Evolutionary conservation across 2,113 vertebrate genomes (phyloP), one percentile per base, ranked within the genome.

Genomic region (Fulmarus glacialis): DNA sequence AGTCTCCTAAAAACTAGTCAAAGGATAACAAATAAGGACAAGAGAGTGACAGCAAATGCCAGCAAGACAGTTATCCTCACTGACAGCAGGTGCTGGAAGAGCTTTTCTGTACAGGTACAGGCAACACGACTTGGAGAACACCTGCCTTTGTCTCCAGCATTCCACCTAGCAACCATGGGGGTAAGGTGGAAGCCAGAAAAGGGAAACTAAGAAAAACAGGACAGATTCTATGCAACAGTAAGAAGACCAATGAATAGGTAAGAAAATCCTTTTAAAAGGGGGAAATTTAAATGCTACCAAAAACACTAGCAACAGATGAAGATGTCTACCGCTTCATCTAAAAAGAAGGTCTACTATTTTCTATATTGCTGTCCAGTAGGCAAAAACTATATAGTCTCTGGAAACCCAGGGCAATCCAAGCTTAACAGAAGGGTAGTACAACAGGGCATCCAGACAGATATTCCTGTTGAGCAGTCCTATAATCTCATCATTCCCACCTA

Each of bases 111-210:
- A 20, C 32, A 78, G 15, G 6, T 52, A 26, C 4, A 52, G 42
- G 63, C 43, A 85, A 66, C 8, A 22, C 0, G 0, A 48, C 68
- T 5, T 79, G 42, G 40, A 42, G 26, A 93, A 20, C 42, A 67
- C 7, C 42, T 40, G 26, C 18, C 45, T 32, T 34, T 45, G 63
- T 19, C 10, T 48, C 40, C 84, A 67, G 21, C 59, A 59, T 11
- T 73, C 40, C 50, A n/a, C 2, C 27, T 1, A 23, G 30, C 75
- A 60, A 36, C 67, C 40, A 26, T 0, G 4, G n/a, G 48, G 3
- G 6, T 34, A 42, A 78, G 47, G 45, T 52, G 21, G 34, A 63
- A 82, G 48, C 8, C 34, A 34, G 14, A 79, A 58, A 43, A 59
- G 5, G 71, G 16, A 59, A 64, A 11, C 19, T 42, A n/a, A 91